Evolutionary conservation across 2,888 invertebrate genomes (phyloP), one percentile per base, ranked within the genome.

Genomic region (Drosophila nr. perissopoda): DNA sequence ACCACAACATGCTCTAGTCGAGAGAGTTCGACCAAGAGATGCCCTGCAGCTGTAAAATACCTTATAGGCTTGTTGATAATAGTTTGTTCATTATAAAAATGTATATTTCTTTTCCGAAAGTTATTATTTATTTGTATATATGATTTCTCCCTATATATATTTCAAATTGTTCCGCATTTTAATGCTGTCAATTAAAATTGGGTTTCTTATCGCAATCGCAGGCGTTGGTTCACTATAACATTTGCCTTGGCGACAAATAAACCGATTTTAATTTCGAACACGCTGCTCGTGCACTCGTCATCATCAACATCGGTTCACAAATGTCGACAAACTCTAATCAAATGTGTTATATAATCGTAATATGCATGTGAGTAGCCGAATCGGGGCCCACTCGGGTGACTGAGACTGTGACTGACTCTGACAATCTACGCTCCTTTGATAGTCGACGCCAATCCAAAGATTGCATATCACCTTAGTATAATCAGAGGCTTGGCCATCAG

Each of bases 401-500:
- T 25, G 21, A 2, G 42, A 21, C 42, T 21, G 42, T 21, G 11
- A 11, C 42, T 21, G 42, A 42, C 33, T 33, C 33, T 42, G 49
- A 45, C 59, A 36, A 45, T 61, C 49, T 38, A 61, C 65, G 42
- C 53, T 42, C 21, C 56, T 48, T 25, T 42, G 52, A 53, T 49
- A 54, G 31, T 8, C 11, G 4, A 62, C 45, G 31, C 21, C 8
- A 70, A 52, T 38, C 25, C 38, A 49, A 34, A 51, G 45, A 52
- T 29, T 57, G 31, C 4, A 29, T 48, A 56, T 33, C 40, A 34
- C 38, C 51, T 52, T 31, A 36, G 36, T 25, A 38, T 8, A 21
- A 45, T 42, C 33, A 73, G 73, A 66, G 85, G 87, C 64, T 78
- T 78, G 76, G 66, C 64, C 42, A 18, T 40, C n/a, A 27, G 25